A percentile compares a stretch with the other conserved stretches of the same genome.
These are phyloP conservation scores for Benthosema pterotum DNA, from an alignment of 2,797 vertebrate genomes.

Conservation along the genomic window DNA sequence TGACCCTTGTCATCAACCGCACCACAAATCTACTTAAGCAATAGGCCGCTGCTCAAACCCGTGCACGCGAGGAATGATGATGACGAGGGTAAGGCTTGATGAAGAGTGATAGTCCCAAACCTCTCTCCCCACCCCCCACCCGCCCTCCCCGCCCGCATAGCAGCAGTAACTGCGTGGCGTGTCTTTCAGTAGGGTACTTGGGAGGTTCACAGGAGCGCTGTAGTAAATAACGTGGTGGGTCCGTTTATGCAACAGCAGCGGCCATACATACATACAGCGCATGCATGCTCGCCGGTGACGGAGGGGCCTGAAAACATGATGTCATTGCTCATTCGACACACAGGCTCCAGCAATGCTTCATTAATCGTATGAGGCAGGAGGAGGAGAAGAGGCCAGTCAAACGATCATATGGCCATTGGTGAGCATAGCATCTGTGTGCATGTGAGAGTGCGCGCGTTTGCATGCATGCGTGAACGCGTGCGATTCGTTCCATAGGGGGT, in stretches of 20 bases:
- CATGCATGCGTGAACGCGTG: neutral
- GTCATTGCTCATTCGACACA: conserved; percentile 60
- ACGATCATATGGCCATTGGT: conserved; percentile 40
- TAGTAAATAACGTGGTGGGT: conserved; percentile 50
- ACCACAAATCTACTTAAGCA: conserved; percentile 47
- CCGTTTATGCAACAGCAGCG: conserved; percentile 36
- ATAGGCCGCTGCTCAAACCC: conserved; percentile 41
- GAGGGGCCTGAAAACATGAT: conserved; percentile 49
- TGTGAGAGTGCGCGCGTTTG: conserved; percentile 13
- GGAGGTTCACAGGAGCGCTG: conserved; percentile 33
- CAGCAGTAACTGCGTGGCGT: conserved; percentile 41
- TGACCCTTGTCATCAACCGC: conserved; percentile 54
- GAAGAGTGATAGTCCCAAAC: conserved; percentile 7
- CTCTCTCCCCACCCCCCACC: too few relatives aligned
- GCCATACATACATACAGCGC: too few relatives aligned
- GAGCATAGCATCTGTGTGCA: conserved; percentile 21
- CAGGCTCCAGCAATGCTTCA: conserved; percentile 35
- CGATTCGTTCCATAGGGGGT: conserved; percentile 26
- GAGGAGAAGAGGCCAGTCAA: conserved; percentile 33
- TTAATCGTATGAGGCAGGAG: conserved; percentile 45
- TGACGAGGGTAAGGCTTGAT: conserved; percentile 20
- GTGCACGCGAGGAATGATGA: conserved; percentile 28
- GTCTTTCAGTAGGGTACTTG: conserved; percentile 50
- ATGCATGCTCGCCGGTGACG: conserved; percentile 31
- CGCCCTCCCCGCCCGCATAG: conserved; percentile 13